phyloP scores from a whole-genome alignment of 2,113 vertebrate genomes.

The Myrmecobius fasciatus region DNA sequence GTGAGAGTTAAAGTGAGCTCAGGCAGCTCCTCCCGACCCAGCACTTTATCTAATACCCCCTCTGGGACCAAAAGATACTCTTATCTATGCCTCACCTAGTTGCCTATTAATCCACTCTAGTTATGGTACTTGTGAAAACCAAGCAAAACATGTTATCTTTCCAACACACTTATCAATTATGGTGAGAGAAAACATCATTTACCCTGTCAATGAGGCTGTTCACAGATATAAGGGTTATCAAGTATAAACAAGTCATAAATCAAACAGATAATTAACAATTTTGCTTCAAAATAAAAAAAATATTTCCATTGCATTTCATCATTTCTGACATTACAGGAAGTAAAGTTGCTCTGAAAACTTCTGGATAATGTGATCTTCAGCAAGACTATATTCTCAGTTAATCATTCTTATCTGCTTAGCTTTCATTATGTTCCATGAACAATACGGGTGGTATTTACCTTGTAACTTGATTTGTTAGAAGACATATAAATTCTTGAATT shows the following conservation, averaged over 20 bases:
- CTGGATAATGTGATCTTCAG: background rate
- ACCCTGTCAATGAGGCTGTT: background rate
- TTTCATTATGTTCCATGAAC: background rate
- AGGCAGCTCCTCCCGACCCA: slow-evolving; percentile 80
- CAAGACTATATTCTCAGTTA: background rate
- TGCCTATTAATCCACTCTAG: background rate
- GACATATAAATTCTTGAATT: background rate
- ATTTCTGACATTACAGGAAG: background rate
- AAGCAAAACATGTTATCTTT: background rate
- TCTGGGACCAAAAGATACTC: slow-evolving; percentile 68
- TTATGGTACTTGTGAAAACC: background rate
- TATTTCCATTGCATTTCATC: background rate
- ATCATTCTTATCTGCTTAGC: background rate
- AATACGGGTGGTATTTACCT: background rate
- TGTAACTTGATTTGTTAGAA: background rate
- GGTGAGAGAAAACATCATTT: background rate
- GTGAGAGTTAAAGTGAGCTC: slow-evolving; percentile 73
- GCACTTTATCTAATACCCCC: slow-evolving; percentile 72
- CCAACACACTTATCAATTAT: background rate
- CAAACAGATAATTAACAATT: background rate
- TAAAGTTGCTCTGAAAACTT: background rate
- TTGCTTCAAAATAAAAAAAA: background rate
- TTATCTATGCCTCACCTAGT: background rate
- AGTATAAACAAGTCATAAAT: background rate
- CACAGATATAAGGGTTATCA: background rate